phyloP scores from a whole-genome alignment of 2,797 vertebrate species.

The Microctenopoma lineatum region DNA sequence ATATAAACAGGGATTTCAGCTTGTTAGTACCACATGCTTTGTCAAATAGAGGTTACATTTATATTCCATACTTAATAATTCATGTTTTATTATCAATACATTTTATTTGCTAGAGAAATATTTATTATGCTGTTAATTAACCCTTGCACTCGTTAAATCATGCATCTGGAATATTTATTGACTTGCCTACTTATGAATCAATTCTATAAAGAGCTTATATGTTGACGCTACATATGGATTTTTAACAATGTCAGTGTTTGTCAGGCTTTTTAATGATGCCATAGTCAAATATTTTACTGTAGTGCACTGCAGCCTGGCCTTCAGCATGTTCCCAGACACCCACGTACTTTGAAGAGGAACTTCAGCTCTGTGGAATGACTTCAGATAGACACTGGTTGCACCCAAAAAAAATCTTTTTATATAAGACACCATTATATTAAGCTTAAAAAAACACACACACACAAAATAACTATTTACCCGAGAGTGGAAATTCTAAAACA shows the following conservation, averaged over 20 bases:
- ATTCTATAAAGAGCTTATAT: constrained; percentile 9
- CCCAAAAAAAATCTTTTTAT: constrained; percentile 19
- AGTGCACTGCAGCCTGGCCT: constrained; percentile 11
- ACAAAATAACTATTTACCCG: constrained; percentile 1
- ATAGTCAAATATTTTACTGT: constrained; percentile 6
- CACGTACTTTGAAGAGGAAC: constrained; percentile 46
- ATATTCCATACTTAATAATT: background rate
- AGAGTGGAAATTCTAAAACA: constrained; percentile 27
- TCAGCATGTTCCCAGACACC: constrained; percentile 20
- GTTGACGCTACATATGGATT: constrained; percentile 14
- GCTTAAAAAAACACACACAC: background rate
- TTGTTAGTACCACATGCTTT: background rate
- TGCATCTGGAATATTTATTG: constrained; percentile 32
- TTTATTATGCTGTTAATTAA: constrained; percentile 25
- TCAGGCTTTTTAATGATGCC: constrained; percentile 8
- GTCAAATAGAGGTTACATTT: background rate
- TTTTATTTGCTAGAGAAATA: background rate
- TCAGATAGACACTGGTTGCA: constrained; percentile 26
- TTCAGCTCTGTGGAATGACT: constrained; percentile 26
- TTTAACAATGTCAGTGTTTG: constrained; percentile 1
- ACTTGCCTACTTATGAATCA: background rate
- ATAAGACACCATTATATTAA: constrained; percentile 9
- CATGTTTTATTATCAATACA: background rate
- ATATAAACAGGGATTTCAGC: background rate
- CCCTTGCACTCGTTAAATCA: constrained; percentile 25